Conservation (phyloP, 2,797 vertebrate genomes). For the Clarias fuscus region DNA sequence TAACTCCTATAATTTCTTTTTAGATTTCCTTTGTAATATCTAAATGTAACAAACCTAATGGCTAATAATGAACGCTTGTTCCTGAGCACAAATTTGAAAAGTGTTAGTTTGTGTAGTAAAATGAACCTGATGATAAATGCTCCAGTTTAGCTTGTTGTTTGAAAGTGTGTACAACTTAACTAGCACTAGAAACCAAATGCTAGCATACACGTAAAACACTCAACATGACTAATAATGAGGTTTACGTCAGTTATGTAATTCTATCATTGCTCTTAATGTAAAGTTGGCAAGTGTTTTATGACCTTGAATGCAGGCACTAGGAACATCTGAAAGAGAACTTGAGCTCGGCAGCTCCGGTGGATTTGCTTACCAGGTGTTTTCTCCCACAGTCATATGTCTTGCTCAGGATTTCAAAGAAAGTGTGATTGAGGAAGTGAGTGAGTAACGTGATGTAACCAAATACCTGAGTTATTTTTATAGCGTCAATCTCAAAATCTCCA, state of each 20-base stretch:
- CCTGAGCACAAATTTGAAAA: not conserved
- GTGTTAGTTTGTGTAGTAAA: not conserved
- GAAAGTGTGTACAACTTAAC: not conserved
- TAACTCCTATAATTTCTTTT: not conserved
- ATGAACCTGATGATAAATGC: not conserved
- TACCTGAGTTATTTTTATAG: not conserved
- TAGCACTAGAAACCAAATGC: not conserved
- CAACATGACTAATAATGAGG: not conserved
- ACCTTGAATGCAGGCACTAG: not conserved
- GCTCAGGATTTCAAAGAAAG: not conserved
- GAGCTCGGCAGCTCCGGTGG: not conserved
- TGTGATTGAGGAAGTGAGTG: not conserved
- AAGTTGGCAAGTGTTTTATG: not conserved
- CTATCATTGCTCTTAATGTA: not conserved
- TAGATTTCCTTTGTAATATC: no score
- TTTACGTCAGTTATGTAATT: not conserved
- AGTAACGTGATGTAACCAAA: not conserved
- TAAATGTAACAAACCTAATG: not conserved
- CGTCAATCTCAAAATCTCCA: not conserved
- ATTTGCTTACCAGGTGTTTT: not conserved
- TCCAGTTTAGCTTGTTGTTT: not conserved
- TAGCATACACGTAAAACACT: not conserved
- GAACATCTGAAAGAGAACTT: not conserved
- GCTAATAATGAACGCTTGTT: not conserved
- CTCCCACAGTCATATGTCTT: not conserved